phyloP scores from a whole-genome alignment of 2,797 vertebrate species.

The Pitangus sulphuratus region DNA sequence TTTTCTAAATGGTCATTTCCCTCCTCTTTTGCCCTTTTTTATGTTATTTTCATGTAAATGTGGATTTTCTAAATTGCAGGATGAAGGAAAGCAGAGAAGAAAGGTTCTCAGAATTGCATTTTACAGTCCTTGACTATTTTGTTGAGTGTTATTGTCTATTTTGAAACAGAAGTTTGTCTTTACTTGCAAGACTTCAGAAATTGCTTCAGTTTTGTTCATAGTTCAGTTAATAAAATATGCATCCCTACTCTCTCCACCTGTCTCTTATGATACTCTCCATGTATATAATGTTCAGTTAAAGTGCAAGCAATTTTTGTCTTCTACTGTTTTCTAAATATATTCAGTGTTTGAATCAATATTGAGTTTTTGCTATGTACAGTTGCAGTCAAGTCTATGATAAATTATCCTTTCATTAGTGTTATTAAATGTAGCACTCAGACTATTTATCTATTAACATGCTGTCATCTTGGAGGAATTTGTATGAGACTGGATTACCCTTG shows the following conservation, averaged over 20 bases:
- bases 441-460: conserved; percentile 12
- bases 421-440: neutral
- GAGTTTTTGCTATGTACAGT: neutral
- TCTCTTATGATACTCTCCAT: neutral
- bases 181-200: neutral
- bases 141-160: neutral
- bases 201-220: neutral
- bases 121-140: neutral
- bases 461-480: neutral
- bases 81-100: neutral
- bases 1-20: neutral
- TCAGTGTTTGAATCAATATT: conserved; percentile 4
- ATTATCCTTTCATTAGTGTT: conserved; percentile 26
- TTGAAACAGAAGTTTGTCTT: neutral
- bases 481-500: neutral
- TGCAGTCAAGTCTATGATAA: conserved; percentile 24
- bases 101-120: neutral
- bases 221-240: neutral
- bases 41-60: neutral
- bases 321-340: neutral
- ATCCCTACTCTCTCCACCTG: neutral
- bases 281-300: neutral
- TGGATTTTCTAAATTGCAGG: neutral
- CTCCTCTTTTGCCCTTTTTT: neutral
- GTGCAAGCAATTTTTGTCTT: neutral